These are phyloP conservation scores for Plectrocnemia conspersa DNA, from an alignment of 1,140 invertebrate genomes.

Conservation along the genomic window DNA sequence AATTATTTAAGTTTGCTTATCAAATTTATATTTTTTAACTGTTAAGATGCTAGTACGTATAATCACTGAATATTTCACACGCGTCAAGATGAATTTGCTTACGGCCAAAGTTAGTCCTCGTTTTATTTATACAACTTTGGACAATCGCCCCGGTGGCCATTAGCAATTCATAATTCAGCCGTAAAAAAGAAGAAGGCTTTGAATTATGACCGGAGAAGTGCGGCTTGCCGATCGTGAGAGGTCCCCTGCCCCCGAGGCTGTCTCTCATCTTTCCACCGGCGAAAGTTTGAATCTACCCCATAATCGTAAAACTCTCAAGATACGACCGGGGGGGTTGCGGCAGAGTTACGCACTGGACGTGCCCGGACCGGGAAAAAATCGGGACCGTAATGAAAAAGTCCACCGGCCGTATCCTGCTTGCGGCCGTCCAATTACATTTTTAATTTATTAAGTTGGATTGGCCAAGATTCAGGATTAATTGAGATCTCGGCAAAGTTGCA, in stretches of 20 bases:
- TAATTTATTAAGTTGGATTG: not conserved
- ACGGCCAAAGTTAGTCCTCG: too few relatives aligned
- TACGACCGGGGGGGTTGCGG: slow-evolving; percentile 22
- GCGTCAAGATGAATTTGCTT: too few relatives aligned
- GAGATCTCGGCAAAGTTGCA: too few relatives aligned
- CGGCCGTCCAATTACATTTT: slow-evolving; percentile 3
- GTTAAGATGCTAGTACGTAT: too few relatives aligned
- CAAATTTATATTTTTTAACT: too few relatives aligned
- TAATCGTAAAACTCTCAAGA: slow-evolving; percentile 34
- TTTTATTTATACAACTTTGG: slow-evolving; percentile 16
- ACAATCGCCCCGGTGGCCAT: slow-evolving; percentile 19
- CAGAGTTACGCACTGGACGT: slow-evolving; percentile 33
- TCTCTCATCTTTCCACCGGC: not conserved
- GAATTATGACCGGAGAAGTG: slow-evolving; percentile 9
- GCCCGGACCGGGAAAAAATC: slow-evolving; percentile 14
- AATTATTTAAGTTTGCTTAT: too few relatives aligned
- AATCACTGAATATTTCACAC: too few relatives aligned
- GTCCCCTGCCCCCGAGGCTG: not conserved
- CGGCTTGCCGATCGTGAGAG: slow-evolving; percentile 9
- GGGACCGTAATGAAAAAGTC: slow-evolving; percentile 17
- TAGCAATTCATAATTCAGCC: slow-evolving; percentile 23
- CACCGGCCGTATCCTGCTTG: slow-evolving; percentile 2
- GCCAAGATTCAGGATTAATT: too few relatives aligned
- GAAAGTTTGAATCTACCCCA: slow-evolving; percentile 32
- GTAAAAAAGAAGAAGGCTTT: slow-evolving; percentile 22